These are phyloP conservation scores for Dermatophagoides farinae DNA, from an alignment of 1,140 invertebrate genomes.

Conservation along the genomic window DNA sequence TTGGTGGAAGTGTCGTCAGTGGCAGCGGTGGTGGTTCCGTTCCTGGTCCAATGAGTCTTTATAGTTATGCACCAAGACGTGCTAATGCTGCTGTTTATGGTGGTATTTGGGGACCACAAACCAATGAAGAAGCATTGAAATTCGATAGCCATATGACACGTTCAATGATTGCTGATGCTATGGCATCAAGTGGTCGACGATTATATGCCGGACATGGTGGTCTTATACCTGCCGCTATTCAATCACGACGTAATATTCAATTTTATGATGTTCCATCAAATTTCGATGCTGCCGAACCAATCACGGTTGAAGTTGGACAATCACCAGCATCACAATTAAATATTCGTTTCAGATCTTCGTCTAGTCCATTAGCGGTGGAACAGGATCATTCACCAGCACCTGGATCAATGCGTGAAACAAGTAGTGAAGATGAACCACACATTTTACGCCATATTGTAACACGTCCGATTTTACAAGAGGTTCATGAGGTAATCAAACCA, in stretches of 20 bases:
- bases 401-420: background rate
- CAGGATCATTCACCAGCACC: background rate
- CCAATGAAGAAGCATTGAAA: too few relatives aligned
- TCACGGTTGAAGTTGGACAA: background rate
- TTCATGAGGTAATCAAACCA: background rate
- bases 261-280: background rate
- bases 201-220: background rate
- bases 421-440: slow-evolving; percentile 6
- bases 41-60: too few relatives aligned
- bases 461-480: background rate
- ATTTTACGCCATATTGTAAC: background rate
- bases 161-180: too few relatives aligned
- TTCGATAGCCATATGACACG: too few relatives aligned
- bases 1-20: background rate
- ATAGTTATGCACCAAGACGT: too few relatives aligned
- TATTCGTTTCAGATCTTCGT: background rate
- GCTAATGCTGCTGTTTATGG: too few relatives aligned
- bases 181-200: too few relatives aligned
- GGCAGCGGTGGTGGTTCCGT: background rate
- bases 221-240: background rate
- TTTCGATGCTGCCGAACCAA: background rate
- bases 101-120: too few relatives aligned
- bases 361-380: background rate
- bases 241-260: background rate
- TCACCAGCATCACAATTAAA: background rate